These are phyloP conservation scores for Tretioscincus oriximinensis DNA, from an alignment of 2,113 vertebrate species.

Conservation along the genomic window DNA sequence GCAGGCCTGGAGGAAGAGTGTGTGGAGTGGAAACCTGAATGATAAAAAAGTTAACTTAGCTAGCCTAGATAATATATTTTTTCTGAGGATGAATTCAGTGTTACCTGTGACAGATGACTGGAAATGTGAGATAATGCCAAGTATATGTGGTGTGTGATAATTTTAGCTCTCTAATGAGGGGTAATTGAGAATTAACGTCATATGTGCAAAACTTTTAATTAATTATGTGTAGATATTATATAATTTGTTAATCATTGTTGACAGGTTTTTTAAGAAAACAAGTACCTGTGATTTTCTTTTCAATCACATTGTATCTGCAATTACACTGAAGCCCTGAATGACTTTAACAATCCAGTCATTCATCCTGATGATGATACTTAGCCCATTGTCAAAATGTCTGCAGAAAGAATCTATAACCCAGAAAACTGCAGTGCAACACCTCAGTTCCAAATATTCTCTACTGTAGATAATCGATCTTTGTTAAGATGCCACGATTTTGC, in stretches of 20 bases:
- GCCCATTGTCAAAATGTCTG: too few relatives aligned
- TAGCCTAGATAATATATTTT: slow-evolving; percentile 17
- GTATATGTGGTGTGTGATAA: slow-evolving; percentile 3
- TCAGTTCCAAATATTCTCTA: too few relatives aligned
- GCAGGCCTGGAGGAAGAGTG: neutral
- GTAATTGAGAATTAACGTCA: slow-evolving; percentile 15
- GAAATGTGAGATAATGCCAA: slow-evolving; percentile 15
- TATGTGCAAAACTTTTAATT: slow-evolving; percentile 20
- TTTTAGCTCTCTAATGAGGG: slow-evolving; percentile 5
- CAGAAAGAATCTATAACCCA: too few relatives aligned
- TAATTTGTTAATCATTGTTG: neutral
- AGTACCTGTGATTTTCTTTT: slow-evolving; percentile 18
- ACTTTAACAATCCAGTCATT: neutral
- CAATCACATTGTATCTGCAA: neutral
- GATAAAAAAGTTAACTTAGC: neutral
- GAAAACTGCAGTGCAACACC: too few relatives aligned
- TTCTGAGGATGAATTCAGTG: neutral
- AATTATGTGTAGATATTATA: neutral
- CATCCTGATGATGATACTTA: too few relatives aligned
- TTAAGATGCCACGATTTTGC: neutral
- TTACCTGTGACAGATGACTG: slow-evolving; percentile 10
- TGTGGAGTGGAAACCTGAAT: neutral
- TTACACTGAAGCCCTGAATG: neutral
- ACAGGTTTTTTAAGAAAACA: neutral
- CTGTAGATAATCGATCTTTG: neutral